Conservation (phyloP, 2,113 vertebrate species). For the Empidonax alnorum region DNA sequence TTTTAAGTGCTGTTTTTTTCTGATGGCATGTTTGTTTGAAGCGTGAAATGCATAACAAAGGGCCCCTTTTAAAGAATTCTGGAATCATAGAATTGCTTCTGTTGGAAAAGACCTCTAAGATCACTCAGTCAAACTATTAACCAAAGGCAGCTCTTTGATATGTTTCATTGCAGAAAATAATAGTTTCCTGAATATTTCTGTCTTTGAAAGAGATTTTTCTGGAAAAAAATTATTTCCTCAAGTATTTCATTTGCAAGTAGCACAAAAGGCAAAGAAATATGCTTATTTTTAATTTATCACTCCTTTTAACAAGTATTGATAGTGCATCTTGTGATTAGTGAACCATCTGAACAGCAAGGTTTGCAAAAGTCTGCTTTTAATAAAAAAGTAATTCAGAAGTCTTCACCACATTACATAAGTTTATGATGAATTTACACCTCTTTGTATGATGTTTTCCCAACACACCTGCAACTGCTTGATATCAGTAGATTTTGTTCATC, state of each 20-base stretch:
- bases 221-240: neutral
- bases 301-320: neutral
- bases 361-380: neutral
- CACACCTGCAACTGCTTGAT: neutral
- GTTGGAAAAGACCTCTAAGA: neutral
- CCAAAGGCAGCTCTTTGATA: neutral
- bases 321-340: neutral
- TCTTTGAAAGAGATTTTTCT: neutral
- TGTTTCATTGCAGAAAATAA: neutral
- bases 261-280: neutral
- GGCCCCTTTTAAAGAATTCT: neutral
- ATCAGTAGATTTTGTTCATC: neutral
- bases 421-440: neutral
- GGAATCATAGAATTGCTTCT: neutral
- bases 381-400: neutral
- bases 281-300: neutral
- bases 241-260: neutral
- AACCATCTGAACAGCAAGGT: neutral
- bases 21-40: neutral
- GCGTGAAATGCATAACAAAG: neutral
- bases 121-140: neutral
- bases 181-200: neutral
- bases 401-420: neutral
- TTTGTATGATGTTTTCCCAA: neutral
- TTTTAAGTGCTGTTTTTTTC: neutral